A percentile compares a stretch with the other conserved stretches of the same genome.
phyloP scores from a whole-genome alignment of 2,888 invertebrate genomes.

The Seira musarum region DNA sequence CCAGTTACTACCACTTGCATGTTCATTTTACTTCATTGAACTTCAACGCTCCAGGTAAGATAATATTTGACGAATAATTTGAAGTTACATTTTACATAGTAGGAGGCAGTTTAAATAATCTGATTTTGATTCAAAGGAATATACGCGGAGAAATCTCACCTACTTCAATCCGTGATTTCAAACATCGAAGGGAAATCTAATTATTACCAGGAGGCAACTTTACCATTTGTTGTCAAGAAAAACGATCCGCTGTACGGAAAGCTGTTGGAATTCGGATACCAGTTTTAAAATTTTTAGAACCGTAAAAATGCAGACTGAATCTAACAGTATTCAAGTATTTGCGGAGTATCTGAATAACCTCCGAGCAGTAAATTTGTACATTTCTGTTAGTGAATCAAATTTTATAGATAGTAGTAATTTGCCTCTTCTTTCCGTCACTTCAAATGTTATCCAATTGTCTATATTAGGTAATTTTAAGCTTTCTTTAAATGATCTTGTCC shows the following conservation, averaged over 20 bases:
- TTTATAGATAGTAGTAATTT: background rate
- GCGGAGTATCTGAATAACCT: constrained; percentile 67
- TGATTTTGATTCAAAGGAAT: constrained; percentile 77
- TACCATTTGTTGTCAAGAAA: constrained; percentile 87
- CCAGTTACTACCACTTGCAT: constrained; percentile 97
- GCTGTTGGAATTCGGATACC: constrained; percentile 77
- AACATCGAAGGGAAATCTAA: constrained; percentile 87
- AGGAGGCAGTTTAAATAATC: no score
- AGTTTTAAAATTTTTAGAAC: constrained; percentile 70
- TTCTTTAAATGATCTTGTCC: constrained; percentile 40
- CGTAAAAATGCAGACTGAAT: constrained; percentile 11
- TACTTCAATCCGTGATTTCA: constrained; percentile 89
- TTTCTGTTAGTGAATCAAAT: constrained; percentile 19
- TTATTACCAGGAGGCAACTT: constrained; percentile 87
- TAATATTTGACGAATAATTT: no score
- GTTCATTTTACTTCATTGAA: constrained; percentile 90
- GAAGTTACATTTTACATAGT: background rate
- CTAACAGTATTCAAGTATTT: constrained; percentile 52
- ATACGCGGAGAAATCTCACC: constrained; percentile 87
- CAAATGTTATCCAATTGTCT: constrained; percentile 46
- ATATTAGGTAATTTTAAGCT: constrained; percentile 39
- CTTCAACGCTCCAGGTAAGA: constrained; percentile 82
- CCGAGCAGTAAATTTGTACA: constrained; percentile 65
- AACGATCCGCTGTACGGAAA: constrained; percentile 81
- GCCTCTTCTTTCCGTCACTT: constrained; percentile 29